These are phyloP conservation scores for Brachymystax lenok DNA, from an alignment of 2,797 vertebrate species.

Conservation along the genomic window DNA sequence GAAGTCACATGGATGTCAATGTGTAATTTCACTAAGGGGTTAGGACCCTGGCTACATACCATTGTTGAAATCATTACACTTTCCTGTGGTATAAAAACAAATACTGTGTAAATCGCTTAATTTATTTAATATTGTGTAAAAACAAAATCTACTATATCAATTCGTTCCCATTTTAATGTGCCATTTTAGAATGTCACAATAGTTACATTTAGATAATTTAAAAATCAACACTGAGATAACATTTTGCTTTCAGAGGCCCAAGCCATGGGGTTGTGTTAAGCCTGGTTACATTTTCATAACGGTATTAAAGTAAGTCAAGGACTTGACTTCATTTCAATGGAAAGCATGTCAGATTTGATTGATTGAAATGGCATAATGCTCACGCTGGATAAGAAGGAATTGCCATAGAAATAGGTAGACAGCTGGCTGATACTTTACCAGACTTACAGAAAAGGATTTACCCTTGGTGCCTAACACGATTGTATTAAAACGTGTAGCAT, in stretches of 20 bases:
- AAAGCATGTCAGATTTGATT: constrained; percentile 78
- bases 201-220: too few relatives aligned
- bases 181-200: too few relatives aligned
- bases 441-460: constrained; percentile 78
- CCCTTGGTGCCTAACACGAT: constrained; percentile 56
- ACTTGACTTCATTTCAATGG: constrained; percentile 65
- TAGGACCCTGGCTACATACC: background rate
- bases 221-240: background rate
- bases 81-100: too few relatives aligned
- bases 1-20: background rate
- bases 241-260: background rate
- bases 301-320: constrained; percentile 60
- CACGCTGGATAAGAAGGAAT: constrained; percentile 57
- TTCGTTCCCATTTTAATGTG: too few relatives aligned
- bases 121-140: too few relatives aligned
- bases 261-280: constrained; percentile 6
- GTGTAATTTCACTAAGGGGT: background rate
- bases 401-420: constrained; percentile 72
- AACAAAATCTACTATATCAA: too few relatives aligned
- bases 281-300: constrained; percentile 45
- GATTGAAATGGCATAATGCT: constrained; percentile 73
- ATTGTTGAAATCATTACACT: background rate
- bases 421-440: constrained; percentile 77
- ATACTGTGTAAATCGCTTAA: too few relatives aligned
- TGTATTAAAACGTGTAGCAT: constrained; percentile 69